These are phyloP conservation scores for Equus quagga DNA, from an alignment of 2,113 vertebrate species.

Conservation along the genomic window DNA sequence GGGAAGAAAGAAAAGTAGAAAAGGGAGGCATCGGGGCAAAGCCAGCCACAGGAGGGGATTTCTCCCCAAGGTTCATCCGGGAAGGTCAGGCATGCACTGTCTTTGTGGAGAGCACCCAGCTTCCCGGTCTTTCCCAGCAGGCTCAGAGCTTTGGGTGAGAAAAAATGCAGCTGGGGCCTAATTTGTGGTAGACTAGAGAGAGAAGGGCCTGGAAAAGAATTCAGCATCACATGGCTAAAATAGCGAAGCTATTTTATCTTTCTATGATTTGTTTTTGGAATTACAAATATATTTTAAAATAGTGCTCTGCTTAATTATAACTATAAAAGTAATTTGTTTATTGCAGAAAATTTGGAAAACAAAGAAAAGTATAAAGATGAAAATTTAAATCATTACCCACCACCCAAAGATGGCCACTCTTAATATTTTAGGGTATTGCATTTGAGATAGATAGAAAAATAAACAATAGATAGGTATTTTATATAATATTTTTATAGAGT, in stretches of 20 bases:
- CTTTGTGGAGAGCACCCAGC: not conserved
- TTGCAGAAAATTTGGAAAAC: not conserved
- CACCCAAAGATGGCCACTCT: not conserved
- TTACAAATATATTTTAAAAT: not conserved
- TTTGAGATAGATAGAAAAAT: not conserved
- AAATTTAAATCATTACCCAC: not conserved
- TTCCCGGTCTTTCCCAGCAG: not conserved
- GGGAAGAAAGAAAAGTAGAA: not conserved
- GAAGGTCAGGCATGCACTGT: not conserved
- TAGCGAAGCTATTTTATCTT: not conserved
- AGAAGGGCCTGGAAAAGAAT: not conserved
- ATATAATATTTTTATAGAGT: not conserved
- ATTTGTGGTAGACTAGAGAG: not conserved
- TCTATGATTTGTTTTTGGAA: not conserved
- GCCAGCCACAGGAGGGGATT: not conserved
- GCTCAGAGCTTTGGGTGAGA: not conserved
- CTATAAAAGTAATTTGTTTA: not conserved
- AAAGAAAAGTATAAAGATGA: not conserved
- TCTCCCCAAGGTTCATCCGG: not conserved
- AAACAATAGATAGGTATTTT: not conserved
- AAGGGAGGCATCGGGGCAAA: not conserved
- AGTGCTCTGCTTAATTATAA: not conserved
- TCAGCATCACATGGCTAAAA: not conserved
- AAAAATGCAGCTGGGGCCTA: not conserved
- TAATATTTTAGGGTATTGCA: not conserved